Evolutionary conservation across 2,797 vertebrate species (phyloP).

Genomic region (Potorous gilbertii): DNA sequence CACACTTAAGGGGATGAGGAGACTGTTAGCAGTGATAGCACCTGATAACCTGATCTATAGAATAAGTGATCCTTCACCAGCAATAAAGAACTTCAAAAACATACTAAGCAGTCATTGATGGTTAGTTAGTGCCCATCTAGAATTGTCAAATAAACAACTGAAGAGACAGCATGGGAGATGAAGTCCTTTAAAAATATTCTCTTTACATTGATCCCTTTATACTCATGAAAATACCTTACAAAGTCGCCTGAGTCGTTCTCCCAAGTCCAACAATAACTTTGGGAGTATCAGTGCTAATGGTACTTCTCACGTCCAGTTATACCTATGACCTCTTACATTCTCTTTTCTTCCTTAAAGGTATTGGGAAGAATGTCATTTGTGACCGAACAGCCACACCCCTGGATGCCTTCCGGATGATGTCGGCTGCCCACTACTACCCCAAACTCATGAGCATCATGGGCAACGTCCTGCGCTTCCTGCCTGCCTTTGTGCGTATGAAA

Average conservation of each 20-base stretch:
- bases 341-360: conserved; percentile 86
- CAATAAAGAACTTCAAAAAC: not conserved
- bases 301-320: not conserved
- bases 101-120: not conserved
- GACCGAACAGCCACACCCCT: conserved; percentile 96
- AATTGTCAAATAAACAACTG: not conserved
- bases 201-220: not conserved
- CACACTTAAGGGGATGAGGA: not conserved
- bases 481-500: conserved; percentile 97
- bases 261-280: fast-evolving
- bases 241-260: not conserved
- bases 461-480: conserved; percentile 96
- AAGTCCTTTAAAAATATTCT: not conserved
- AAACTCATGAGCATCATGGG: conserved; percentile 99
- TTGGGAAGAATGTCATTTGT: conserved; percentile 99
- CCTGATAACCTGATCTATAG: not conserved
- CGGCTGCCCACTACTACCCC: conserved; percentile 98
- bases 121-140: no score
- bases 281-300: not conserved
- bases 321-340: not conserved
- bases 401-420: conserved; percentile 99
- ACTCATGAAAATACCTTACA: not conserved
- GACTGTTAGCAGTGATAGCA: not conserved
- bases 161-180: not conserved
- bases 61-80: not conserved